These are phyloP conservation scores for Quadroppia sp. DNA, from an alignment of 2,888 invertebrate species.

Conservation along the genomic window DNA sequence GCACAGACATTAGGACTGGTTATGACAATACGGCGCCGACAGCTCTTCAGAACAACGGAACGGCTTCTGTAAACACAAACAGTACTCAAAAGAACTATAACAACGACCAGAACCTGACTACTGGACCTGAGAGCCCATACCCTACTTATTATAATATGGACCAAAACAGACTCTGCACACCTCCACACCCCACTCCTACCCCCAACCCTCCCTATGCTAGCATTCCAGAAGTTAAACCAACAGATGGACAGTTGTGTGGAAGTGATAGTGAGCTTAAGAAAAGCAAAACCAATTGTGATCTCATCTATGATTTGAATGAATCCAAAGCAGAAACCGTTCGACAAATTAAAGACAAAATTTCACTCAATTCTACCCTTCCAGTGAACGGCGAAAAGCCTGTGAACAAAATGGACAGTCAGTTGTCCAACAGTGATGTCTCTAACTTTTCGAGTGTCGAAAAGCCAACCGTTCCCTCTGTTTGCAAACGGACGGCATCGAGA, in stretches of 20 bases:
- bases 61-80: conserved; percentile 37
- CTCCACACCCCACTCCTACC: conserved; percentile 43
- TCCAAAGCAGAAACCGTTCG: neutral
- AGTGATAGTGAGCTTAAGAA: conserved; percentile 34
- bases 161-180: conserved; percentile 47
- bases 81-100: neutral
- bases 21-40: conserved; percentile 43
- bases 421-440: neutral
- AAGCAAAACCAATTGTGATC: conserved; percentile 20
- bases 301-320: conserved; percentile 10
- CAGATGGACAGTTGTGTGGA: conserved; percentile 19
- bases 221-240: conserved; percentile 11
- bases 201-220: neutral
- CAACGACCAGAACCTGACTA: conserved; percentile 40
- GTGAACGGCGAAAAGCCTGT: neutral
- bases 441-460: too few relatives aligned
- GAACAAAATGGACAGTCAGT: neutral
- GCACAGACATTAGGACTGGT: conserved; percentile 41
- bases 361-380: neutral
- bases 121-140: conserved; percentile 46
- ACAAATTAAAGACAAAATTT: neutral
- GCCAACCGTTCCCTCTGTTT: neutral
- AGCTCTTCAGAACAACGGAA: conserved; percentile 38
- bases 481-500: conserved; percentile 23
- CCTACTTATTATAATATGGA: conserved; percentile 48